These are phyloP conservation scores for Merops nubicus DNA, from an alignment of 2,113 vertebrate genomes.

Conservation along the genomic window DNA sequence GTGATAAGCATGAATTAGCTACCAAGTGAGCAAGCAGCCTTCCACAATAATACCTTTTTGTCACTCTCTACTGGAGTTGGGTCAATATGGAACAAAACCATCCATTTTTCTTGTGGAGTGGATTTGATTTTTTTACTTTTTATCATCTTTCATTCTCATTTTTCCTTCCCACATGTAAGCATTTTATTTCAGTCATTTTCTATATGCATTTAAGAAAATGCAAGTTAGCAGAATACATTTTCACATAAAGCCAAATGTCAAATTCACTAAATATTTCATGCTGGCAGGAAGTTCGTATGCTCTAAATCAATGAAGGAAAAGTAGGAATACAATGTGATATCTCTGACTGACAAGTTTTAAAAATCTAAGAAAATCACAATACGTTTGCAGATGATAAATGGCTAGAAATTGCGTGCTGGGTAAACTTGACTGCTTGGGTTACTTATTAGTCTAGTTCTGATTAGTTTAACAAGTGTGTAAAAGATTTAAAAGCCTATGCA, in stretches of 20 bases:
- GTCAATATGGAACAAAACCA: not conserved
- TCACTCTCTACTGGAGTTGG: not conserved
- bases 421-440: not conserved
- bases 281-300: not conserved
- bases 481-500: not conserved
- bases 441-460: not conserved
- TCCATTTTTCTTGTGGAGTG: not conserved
- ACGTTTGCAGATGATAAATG: not conserved
- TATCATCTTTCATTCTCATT: not conserved
- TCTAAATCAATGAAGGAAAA: not conserved
- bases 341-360: not conserved
- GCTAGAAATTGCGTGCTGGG: not conserved
- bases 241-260: not conserved
- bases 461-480: not conserved
- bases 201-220: not conserved
- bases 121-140: conserved; percentile 11
- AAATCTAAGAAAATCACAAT: not conserved
- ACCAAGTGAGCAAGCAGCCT: not conserved
- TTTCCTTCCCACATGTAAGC: not conserved
- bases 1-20: not conserved
- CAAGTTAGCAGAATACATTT: not conserved
- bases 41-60: not conserved
- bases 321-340: not conserved
- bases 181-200: not conserved
- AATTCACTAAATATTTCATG: conserved; percentile 15